A percentile compares a stretch with the other conserved stretches of the same genome.
These are phyloP conservation scores for Pterophyllum scalare DNA, from an alignment of 2,113 vertebrate genomes.

Conservation along the genomic window DNA sequence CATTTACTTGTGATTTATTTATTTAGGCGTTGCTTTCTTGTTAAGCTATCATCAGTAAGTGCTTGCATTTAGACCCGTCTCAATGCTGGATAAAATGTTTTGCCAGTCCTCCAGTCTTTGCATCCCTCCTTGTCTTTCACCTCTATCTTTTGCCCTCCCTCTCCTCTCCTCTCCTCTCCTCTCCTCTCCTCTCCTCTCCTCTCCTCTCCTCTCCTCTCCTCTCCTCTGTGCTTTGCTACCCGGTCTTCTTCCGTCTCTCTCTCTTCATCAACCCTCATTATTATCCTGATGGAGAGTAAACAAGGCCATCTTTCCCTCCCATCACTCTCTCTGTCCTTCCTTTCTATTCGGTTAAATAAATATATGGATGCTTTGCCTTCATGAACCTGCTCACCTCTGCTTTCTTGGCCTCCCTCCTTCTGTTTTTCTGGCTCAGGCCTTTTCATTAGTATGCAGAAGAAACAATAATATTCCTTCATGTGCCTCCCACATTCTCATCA, in stretches of 20 bases:
- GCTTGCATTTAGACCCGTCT: neutral
- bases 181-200: too few relatives aligned
- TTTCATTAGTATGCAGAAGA: slow-evolving; percentile 58
- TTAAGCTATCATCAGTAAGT: neutral
- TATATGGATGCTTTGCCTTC: slow-evolving; percentile 15
- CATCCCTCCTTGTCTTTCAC: neutral
- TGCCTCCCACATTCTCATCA: slow-evolving; percentile 33
- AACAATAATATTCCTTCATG: slow-evolving; percentile 47
- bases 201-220: too few relatives aligned
- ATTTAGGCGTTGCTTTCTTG: too few relatives aligned
- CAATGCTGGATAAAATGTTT: fast-evolving
- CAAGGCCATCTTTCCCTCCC: slow-evolving; percentile 46
- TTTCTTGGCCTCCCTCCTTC: neutral
- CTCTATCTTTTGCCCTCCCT: neutral
- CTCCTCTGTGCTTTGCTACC: neutral
- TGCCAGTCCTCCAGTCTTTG: neutral
- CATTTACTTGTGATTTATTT: too few relatives aligned
- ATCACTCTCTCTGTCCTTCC: slow-evolving; percentile 20
- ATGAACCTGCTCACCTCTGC: slow-evolving; percentile 30
- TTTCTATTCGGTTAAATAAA: slow-evolving; percentile 34
- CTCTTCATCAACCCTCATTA: slow-evolving; percentile 57
- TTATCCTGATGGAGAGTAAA: slow-evolving; percentile 47
- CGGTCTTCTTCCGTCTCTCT: slow-evolving; percentile 7
- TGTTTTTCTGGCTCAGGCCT: slow-evolving; percentile 10
- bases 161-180: neutral